Percentiles rank a stretch among this genome's conserved stretches.
phyloP scores from a whole-genome alignment of 2,113 vertebrate genomes.

The Cheirogaleus medius region DNA sequence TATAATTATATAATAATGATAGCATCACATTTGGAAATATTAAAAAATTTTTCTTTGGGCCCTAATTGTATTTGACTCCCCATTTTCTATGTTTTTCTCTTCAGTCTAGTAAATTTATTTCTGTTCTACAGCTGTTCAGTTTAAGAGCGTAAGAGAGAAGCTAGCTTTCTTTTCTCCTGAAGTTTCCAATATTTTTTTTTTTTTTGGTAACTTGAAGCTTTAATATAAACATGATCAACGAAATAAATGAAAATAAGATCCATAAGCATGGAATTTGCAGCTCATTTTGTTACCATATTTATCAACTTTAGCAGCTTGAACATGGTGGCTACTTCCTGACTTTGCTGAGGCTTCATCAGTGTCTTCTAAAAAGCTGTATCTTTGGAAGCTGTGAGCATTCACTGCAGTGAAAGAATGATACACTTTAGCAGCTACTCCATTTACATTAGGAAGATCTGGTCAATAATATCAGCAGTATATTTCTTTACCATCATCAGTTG shows the following conservation, averaged over 20 bases:
- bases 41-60: background rate
- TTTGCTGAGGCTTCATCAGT: background rate
- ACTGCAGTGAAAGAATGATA: background rate
- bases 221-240: background rate
- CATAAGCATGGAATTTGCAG: background rate
- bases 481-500: constrained; percentile 46
- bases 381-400: background rate
- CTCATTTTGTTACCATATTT: constrained; percentile 22
- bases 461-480: background rate
- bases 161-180: background rate
- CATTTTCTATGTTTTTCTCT: background rate
- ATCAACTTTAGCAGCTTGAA: background rate
- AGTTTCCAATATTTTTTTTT: background rate
- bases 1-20: background rate
- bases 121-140: background rate
- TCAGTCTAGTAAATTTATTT: background rate
- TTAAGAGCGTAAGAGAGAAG: background rate
- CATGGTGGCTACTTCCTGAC: background rate
- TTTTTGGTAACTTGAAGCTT: background rate
- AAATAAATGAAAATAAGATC: background rate
- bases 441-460: background rate
- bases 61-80: background rate
- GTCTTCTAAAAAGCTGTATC: background rate
- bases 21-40: background rate
- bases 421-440: background rate